Percentiles rank a stretch among this genome's conserved stretches.
These are phyloP conservation scores for Epinotia demarniana DNA, from an alignment of 2,888 invertebrate species.

Conservation along the genomic window DNA sequence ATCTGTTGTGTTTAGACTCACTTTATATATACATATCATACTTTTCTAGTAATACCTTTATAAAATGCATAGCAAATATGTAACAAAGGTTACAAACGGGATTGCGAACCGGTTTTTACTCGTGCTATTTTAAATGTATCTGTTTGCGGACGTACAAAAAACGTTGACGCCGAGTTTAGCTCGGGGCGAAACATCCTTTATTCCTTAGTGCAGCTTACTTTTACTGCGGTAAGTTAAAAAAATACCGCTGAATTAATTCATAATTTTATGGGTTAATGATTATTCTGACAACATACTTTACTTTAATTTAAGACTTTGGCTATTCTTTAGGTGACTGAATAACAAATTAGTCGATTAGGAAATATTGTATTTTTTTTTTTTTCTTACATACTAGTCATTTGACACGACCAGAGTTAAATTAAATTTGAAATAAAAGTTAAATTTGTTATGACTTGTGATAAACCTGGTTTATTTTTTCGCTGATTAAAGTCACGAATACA, in stretches of 20 bases:
- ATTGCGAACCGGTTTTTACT: constrained; percentile 18
- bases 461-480: too few species aligned
- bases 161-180: constrained; percentile 20
- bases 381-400: too few species aligned
- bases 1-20: too few species aligned
- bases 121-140: constrained; percentile 33
- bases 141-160: constrained; percentile 23
- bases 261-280: background rate
- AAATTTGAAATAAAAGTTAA: too few species aligned
- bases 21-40: too few species aligned
- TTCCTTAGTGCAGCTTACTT: constrained; percentile 16
- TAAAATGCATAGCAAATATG: background rate
- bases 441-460: too few species aligned
- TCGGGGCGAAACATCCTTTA: constrained; percentile 13
- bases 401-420: too few species aligned
- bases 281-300: background rate
- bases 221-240: background rate
- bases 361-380: too few species aligned
- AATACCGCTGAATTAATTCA: background rate
- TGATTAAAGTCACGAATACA: too few species aligned
- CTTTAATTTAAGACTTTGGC: background rate
- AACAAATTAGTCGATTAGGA: too few species aligned
- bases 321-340: too few species aligned
- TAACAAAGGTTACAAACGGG: constrained; percentile 2
- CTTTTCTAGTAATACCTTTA: background rate